Evolutionary conservation across 1,140 invertebrate species (phyloP).

Genomic region (Nilaparvata lugens): DNA sequence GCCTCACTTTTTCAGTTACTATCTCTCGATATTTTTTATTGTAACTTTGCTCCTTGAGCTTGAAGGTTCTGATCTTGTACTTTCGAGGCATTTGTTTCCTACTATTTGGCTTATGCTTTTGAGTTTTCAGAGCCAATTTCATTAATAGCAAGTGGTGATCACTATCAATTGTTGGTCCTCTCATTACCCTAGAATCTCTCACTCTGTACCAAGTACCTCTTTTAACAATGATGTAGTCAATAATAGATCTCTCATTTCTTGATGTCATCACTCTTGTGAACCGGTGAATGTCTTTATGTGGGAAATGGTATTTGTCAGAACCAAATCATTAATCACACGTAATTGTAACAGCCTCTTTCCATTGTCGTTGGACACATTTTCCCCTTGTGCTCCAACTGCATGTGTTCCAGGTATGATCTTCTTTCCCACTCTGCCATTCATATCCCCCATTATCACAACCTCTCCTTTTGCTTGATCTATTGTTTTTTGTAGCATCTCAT

Average conservation of each 20-base stretch:
- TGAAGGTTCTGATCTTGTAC: neutral
- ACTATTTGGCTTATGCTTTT: neutral
- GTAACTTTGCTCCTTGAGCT: neutral
- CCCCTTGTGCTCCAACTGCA: too few relatives aligned
- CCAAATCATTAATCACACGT: neutral
- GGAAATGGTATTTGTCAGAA: neutral
- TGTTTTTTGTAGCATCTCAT: too few relatives aligned
- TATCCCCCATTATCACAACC: too few relatives aligned
- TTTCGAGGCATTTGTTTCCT: too few relatives aligned
- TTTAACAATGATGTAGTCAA: too few relatives aligned
- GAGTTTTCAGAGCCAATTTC: too few relatives aligned
- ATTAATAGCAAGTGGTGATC: neutral
- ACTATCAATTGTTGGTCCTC: neutral
- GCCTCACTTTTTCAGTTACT: too few relatives aligned
- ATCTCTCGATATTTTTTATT: neutral
- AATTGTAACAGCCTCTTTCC: constrained; percentile 5
- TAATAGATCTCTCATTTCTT: too few relatives aligned
- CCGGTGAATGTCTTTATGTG: constrained; percentile 1
- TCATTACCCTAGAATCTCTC: too few relatives aligned
- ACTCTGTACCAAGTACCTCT: neutral
- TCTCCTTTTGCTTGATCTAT: too few relatives aligned
- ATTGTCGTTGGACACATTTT: neutral
- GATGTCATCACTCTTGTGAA: neutral
- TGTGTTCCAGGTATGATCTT: neutral
- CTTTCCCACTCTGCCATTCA: neutral